Conservation (phyloP, 2,113 vertebrate genomes). For the Hepsetus odoe region DNA sequence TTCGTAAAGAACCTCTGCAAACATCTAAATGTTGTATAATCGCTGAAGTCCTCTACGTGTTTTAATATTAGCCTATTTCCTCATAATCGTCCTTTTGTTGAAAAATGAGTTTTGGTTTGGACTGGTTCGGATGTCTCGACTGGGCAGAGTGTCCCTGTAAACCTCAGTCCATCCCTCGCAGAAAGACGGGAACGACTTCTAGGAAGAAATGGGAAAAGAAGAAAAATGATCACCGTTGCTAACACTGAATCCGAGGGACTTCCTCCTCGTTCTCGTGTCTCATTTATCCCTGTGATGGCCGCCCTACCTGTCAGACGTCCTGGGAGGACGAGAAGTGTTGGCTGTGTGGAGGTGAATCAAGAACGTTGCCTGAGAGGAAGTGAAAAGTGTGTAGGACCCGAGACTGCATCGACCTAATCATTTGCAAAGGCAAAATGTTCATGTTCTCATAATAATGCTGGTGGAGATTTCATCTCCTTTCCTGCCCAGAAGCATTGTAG, state of each 20-base stretch:
- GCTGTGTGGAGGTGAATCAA: neutral
- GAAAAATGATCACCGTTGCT: too few species aligned
- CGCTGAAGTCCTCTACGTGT: too few species aligned
- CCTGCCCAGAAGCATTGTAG: neutral
- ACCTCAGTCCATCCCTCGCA: neutral
- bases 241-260: neutral
- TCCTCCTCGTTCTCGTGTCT: slow-evolving; percentile 10
- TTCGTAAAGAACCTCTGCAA: too few species aligned
- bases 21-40: too few species aligned
- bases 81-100: too few species aligned
- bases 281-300: slow-evolving; percentile 13
- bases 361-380: neutral
- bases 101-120: too few species aligned
- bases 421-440: neutral
- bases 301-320: slow-evolving; percentile 37
- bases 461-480: neutral
- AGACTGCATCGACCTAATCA: neutral
- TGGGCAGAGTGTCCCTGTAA: slow-evolving; percentile 34
- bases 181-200: neutral
- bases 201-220: too few species aligned
- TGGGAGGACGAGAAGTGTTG: slow-evolving; percentile 52
- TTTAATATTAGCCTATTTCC: too few species aligned
- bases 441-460: too few species aligned
- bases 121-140: slow-evolving; percentile 28
- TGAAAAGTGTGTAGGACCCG: too few species aligned